Evolutionary conservation across 1,140 invertebrate species (phyloP), one percentile per base, ranked within the genome.

Genomic region (Charaxes varanes): DNA sequence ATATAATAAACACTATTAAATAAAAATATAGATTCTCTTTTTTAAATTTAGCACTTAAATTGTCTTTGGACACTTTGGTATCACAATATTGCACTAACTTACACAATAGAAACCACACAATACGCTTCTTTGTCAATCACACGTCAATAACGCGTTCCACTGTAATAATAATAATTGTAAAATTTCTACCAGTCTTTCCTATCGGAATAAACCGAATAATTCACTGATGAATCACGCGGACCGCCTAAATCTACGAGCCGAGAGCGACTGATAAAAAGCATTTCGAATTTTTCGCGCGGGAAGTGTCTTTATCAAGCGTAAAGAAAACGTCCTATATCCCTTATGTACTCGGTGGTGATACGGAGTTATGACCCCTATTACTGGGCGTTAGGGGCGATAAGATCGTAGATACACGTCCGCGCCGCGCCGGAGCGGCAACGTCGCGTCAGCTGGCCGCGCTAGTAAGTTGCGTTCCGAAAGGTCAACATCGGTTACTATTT

Each of bases 211-310:
- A 49, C 32, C 17, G 48, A 55, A 50, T 31, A 42, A 47, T 40
- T 21, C 23, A 15, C 30, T 14, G 30, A 43, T 43, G 47, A 55
- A 36, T 50, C 38, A 55, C 47, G 34, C 16, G 38, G 30, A 28
- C 50, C 40, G 27, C 31, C 44, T 45, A 51, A 62, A 51, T 40
- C 41, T 41, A 48, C 34, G 50, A 53, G 33, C 53, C 44, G 45
- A 56, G 47, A 43, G 47, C 60, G 62, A 79, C 71, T 79, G 78
- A 82, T 79, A 82, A 79, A 76, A 79, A 71, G 47, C 52, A 68
- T 70, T 82, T 82, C 73, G 67, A 79, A 82, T 78, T 82, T 82
- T 82, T 79, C 74, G 76, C 78, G 78, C 78, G 78, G 70, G 71
- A 82, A 78, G 63, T 63, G 53, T 59, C 62, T n/a, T n/a, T n/a